Evolutionary conservation across 2,113 vertebrate genomes (phyloP).

Genomic region (Emydocephalus ijimae): DNA sequence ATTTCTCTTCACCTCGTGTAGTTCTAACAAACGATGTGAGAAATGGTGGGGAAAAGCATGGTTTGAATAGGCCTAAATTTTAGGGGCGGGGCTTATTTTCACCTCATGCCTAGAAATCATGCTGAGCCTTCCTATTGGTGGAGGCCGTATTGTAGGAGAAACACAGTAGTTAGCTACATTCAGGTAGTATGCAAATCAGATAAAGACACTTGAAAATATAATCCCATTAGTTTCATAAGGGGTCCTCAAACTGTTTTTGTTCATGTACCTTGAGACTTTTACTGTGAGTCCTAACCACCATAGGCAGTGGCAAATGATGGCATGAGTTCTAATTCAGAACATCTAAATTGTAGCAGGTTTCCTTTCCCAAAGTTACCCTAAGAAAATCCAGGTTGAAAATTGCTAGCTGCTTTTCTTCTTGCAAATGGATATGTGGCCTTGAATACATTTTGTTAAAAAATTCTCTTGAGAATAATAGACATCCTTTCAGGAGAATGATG

Average conservation of each 20-base stretch:
- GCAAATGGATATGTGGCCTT: neutral
- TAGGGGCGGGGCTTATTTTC: too few species aligned
- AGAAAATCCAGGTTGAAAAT: neutral
- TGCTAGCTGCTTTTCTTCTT: neutral
- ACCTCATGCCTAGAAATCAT: too few species aligned
- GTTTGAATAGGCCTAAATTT: too few species aligned
- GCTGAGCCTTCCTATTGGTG: too few species aligned
- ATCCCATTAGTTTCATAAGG: neutral
- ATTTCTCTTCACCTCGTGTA: too few species aligned
- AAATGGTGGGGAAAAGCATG: too few species aligned
- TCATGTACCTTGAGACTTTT: neutral
- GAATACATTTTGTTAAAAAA: neutral
- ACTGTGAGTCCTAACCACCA: neutral
- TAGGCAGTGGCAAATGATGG: neutral
- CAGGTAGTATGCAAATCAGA: neutral
- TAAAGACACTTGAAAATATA: neutral
- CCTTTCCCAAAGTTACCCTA: constrained; percentile 10
- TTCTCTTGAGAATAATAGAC: neutral
- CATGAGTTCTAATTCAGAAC: neutral
- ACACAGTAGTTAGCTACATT: neutral
- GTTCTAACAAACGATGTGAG: too few species aligned
- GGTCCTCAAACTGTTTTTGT: neutral
- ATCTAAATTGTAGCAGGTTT: neutral
- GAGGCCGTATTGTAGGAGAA: too few species aligned
- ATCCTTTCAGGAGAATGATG: neutral